Base-by-base conservation (phyloP, 2,113 vertebrate species). In the Chloebia gouldiae region DNA sequence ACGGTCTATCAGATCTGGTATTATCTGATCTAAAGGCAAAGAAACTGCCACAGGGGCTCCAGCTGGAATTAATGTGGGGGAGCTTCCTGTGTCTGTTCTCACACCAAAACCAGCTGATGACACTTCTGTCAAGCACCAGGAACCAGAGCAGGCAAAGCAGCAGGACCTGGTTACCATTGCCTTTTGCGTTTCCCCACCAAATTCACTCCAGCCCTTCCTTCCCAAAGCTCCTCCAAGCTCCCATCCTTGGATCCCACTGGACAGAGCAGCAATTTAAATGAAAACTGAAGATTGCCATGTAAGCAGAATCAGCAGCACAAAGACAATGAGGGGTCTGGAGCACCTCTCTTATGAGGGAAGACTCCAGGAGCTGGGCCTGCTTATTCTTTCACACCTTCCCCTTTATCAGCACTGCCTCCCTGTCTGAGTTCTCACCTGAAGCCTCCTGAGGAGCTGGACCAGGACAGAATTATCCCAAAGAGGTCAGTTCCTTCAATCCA, bases 271-370 rank as follows among this genome's bases (percentile, higher is more conserved):
- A 77, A 69, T 2, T 53, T 23, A 59, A 81, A 19, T 16, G 13
- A 66, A 75, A 81, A 35, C n/a, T 60, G 22, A 64, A 56, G 25
- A 60, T 51, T 71, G 22, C 16, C 37, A n/a, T 0, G 0, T 1
- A 31, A 54, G 15, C 14, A 65, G 69, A 64, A 31, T 35, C 49
- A 71, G 17, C 15, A 24, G 33, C 40, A 54, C 17, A 54, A 61
- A 40, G 30, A 35, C 0, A 0, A 31, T 27, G 40, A 54, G 25
- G 30, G 40, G 35, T 40, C 54, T 76, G 79, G 63, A 54, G 40
- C 54, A 69, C 12, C 35, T 37, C 25, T 54, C 30, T 42, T 14
- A 18, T 1, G 17, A 82, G n/a, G 7, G 27, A 47, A 35, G 8
- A 23, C 45, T 61, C 13, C 22, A 40, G 20, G 47, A 76, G 30